Evolutionary conservation across 2,888 invertebrate species (phyloP).

Genomic region (Micoletzkya japonica): DNA sequence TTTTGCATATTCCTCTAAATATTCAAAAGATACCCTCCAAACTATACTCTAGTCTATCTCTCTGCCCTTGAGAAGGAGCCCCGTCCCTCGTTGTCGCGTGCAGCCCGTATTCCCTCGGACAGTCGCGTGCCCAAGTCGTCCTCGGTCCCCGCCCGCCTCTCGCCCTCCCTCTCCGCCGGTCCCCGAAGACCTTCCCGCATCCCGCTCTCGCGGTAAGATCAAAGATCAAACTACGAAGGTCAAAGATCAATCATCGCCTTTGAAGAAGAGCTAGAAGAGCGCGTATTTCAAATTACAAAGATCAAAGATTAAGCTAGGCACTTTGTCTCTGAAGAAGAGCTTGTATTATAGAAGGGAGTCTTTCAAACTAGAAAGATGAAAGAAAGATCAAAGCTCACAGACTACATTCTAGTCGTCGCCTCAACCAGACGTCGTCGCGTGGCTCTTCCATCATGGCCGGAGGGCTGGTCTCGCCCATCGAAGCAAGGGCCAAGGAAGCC

Average conservation of each 20-base stretch:
- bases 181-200: slow-evolving; percentile 35
- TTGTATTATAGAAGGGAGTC: too few relatives aligned
- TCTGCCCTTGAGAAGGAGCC: slow-evolving; percentile 1
- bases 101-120: slow-evolving; percentile 52
- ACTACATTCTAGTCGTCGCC: too few relatives aligned
- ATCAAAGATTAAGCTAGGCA: too few relatives aligned
- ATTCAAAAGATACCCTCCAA: neutral
- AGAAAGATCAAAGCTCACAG: too few relatives aligned
- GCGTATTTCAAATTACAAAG: too few relatives aligned
- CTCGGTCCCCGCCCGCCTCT: slow-evolving; percentile 58
- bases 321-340: too few relatives aligned
- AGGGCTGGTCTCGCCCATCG: slow-evolving; percentile 22
- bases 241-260: too few relatives aligned
- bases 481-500: slow-evolving; percentile 22
- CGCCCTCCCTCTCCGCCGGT: slow-evolving; percentile 23
- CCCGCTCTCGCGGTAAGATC: slow-evolving; percentile 33
- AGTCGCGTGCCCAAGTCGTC: slow-evolving; percentile 62
- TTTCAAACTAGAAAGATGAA: too few relatives aligned
- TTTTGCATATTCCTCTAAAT: neutral
- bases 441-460: too few relatives aligned
- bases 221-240: too few relatives aligned
- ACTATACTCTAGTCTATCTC: neutral
- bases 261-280: neutral
- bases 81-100: slow-evolving; percentile 28
- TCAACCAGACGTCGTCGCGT: too few relatives aligned